Evolutionary conservation across 2,113 vertebrate species (phyloP).

Genomic region (Carassius auratus): DNA sequence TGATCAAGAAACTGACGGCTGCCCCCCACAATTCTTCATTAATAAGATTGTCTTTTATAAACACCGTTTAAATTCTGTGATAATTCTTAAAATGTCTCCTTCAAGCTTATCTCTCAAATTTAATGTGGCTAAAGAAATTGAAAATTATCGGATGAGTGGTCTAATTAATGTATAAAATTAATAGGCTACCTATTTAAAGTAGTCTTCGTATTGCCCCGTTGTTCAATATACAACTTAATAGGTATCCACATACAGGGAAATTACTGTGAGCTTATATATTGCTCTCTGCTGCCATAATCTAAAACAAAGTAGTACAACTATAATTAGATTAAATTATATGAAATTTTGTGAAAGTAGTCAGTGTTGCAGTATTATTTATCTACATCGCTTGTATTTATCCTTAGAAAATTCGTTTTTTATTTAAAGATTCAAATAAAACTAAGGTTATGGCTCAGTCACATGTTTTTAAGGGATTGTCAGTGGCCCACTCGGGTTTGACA

Average conservation of each 20-base stretch:
- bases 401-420: neutral
- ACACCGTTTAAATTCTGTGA: neutral
- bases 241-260: neutral
- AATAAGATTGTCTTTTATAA: slow-evolving; percentile 7
- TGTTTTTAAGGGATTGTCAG: slow-evolving; percentile 14
- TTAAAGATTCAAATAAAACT: slow-evolving; percentile 1
- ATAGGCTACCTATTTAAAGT: neutral
- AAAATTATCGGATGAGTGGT: slow-evolving; percentile 3
- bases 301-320: neutral
- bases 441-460: neutral
- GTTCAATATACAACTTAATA: neutral
- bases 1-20: neutral
- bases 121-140: slow-evolving; percentile 18
- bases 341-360: neutral
- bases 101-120: neutral
- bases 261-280: neutral
- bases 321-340: neutral
- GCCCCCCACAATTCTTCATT: neutral
- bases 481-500: neutral
- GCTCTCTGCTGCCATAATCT: neutral
- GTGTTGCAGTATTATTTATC: neutral
- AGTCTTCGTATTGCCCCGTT: neutral
- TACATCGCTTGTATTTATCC: neutral
- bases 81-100: slow-evolving; percentile 21
- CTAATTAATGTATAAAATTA: slow-evolving; percentile 17